A percentile compares a stretch with the other conserved stretches of the same genome.
phyloP scores from a whole-genome alignment of 2,113 vertebrate genomes.

The Leptocoma aspasia region DNA sequence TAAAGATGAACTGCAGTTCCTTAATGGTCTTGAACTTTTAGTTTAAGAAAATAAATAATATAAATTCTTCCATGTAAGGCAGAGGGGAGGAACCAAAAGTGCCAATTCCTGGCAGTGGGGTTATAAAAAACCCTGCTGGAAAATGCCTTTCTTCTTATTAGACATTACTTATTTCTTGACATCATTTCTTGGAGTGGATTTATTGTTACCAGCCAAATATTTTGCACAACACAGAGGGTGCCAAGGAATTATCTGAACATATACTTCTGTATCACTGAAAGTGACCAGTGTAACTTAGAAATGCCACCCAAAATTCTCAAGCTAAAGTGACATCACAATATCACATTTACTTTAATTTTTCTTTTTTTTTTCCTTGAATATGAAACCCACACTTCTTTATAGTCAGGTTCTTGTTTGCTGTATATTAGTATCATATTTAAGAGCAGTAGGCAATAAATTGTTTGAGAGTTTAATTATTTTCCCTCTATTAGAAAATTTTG shows the following conservation, averaged over 20 bases:
- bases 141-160: constrained; percentile 10
- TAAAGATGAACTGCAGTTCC: constrained; percentile 49
- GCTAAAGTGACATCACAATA: not conserved
- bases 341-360: not conserved
- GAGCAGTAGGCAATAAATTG: not conserved
- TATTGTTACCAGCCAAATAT: not conserved
- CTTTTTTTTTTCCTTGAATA: not conserved
- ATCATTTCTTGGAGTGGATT: not conserved
- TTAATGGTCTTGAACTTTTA: constrained; percentile 64
- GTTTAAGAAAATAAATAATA: constrained; percentile 62
- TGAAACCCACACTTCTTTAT: not conserved
- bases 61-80: constrained; percentile 3
- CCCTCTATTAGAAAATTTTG: not conserved
- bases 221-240: not conserved
- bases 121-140: constrained; percentile 10
- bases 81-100: constrained; percentile 14
- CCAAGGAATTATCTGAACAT: not conserved
- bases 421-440: not conserved
- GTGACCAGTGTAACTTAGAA: not conserved
- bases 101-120: constrained; percentile 23
- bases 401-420: not conserved
- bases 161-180: constrained; percentile 32
- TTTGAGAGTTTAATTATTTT: not conserved
- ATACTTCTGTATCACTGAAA: not conserved
- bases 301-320: not conserved